Evolutionary conservation across 2,888 invertebrate genomes (phyloP).

Genomic region (Dolomedes plantarius): DNA sequence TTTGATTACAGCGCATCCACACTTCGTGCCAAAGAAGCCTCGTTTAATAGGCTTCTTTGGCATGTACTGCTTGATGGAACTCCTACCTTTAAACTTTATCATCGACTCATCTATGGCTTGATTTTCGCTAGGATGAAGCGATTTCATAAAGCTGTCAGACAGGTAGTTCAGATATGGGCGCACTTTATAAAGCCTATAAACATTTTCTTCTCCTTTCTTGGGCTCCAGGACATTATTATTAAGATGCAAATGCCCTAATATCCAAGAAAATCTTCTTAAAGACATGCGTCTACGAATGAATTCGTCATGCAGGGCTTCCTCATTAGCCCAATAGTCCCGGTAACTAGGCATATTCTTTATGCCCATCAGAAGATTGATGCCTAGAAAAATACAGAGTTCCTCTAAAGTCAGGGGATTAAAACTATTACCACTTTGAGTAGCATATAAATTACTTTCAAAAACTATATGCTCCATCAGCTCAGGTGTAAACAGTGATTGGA

Average conservation of each 20-base stretch:
- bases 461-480: too few species aligned
- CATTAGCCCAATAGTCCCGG: not conserved
- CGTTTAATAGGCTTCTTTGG: too few species aligned
- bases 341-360: not conserved
- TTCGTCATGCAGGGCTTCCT: not conserved
- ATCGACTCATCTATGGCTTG: conserved; percentile 34
- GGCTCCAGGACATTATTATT: not conserved
- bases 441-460: not conserved
- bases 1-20: conserved; percentile 17
- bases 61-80: too few species aligned
- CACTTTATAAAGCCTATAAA: not conserved
- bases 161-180: not conserved
- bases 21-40: conserved; percentile 27
- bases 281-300: not conserved
- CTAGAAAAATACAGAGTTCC: not conserved
- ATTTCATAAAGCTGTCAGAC: not conserved
- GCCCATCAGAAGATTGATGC: not conserved
- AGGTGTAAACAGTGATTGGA: too few species aligned
- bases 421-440: not conserved
- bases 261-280: not conserved
- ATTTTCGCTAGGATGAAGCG: not conserved
- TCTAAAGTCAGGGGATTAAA: not conserved
- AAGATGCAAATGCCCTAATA: not conserved
- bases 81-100: too few species aligned
- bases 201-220: not conserved